phyloP scores from a whole-genome alignment of 2,797 vertebrate species.

The Notamacropus eugenii region DNA sequence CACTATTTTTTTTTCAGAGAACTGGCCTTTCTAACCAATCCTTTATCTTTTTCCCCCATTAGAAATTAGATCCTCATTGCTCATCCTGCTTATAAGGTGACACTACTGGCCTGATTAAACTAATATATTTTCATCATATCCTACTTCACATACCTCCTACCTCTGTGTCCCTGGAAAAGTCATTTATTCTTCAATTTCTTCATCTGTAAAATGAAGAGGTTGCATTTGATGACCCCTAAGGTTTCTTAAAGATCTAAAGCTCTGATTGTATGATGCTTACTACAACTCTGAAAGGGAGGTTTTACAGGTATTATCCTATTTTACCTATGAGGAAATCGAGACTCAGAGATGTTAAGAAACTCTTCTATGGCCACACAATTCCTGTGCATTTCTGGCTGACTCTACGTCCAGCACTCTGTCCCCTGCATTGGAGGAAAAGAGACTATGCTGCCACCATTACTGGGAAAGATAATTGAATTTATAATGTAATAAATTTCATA shows the following conservation, averaged over 20 bases:
- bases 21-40: not conserved
- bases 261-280: not conserved
- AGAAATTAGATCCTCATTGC: not conserved
- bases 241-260: not conserved
- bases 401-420: not conserved
- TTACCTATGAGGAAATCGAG: not conserved
- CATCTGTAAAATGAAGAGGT: not conserved
- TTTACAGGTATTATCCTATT: not conserved
- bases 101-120: not conserved
- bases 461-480: not conserved
- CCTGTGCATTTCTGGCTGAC: not conserved
- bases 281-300: not conserved
- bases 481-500: not conserved
- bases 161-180: not conserved
- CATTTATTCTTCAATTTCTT: not conserved
- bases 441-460: not conserved
- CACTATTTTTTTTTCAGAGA: conserved; percentile 2
- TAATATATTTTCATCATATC: not conserved
- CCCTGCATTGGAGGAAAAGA: not conserved
- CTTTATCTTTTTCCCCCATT: not conserved
- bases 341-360: not conserved
- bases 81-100: not conserved
- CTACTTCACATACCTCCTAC: not conserved
- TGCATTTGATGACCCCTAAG: not conserved
- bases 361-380: not conserved